These are phyloP conservation scores for Holcopasites calliopsidis DNA, from an alignment of 1,140 invertebrate genomes.

Conservation along the genomic window DNA sequence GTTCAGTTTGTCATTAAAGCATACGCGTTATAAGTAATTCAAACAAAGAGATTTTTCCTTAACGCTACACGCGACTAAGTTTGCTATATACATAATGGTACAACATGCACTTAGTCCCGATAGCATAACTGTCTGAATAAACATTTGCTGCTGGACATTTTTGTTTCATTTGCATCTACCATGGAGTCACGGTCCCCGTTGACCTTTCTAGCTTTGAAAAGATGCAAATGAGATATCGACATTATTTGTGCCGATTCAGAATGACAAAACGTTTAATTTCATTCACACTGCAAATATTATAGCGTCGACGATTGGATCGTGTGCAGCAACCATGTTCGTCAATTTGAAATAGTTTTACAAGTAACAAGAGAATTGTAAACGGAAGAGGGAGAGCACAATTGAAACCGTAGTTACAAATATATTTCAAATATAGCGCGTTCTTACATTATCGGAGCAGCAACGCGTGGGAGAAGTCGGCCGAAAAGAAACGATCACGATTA, in stretches of 20 bases:
- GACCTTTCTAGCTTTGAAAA: background rate
- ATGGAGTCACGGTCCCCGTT: background rate
- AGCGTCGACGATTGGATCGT: too few relatives aligned
- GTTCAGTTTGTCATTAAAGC: background rate
- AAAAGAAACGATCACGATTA: background rate
- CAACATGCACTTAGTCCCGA: too few relatives aligned
- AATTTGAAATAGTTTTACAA: background rate
- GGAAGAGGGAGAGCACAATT: background rate
- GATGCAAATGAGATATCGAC: background rate
- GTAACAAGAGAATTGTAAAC: background rate
- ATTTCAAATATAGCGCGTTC: slow-evolving; percentile 26
- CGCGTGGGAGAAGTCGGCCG: background rate
- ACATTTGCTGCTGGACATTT: background rate
- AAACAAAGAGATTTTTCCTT: too few relatives aligned
- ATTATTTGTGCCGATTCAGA: slow-evolving; percentile 5
- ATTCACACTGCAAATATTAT: background rate
- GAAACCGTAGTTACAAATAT: background rate
- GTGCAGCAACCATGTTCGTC: too few relatives aligned
- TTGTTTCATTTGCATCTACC: background rate
- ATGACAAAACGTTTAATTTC: background rate
- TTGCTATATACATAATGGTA: too few relatives aligned
- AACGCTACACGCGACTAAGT: background rate
- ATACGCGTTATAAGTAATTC: too few relatives aligned
- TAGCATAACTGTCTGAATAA: background rate
- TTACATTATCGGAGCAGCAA: slow-evolving; percentile 8